Evolutionary conservation across 2,888 invertebrate species (phyloP), one percentile per base, ranked within the genome.

Genomic region (Drosophila stalkeri): DNA sequence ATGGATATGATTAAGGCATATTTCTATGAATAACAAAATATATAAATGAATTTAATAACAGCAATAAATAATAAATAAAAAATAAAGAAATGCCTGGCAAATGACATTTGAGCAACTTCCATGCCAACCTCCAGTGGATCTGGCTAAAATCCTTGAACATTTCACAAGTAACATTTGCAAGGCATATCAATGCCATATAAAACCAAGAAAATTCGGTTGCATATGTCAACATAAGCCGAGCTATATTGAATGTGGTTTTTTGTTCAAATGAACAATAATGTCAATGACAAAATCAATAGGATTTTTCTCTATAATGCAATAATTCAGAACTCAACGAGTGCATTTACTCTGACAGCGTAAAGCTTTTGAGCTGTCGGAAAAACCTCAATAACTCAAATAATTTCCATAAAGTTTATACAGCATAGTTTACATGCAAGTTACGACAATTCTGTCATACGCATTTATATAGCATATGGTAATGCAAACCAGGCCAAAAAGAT

Each of bases 261-360:
- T 46, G 35, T 8, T 4, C 7, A 14, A 0, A 1, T 1, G 7
- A 12, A 23, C 23, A 23, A 23, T 46, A 14, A 23, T 23, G 14
- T 46, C 23, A 46, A 46, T 23, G 46, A 14, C 46, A 46, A 46
- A 46, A 23, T 46, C 46, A 14, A 23, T 46, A 23, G 14, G 46
- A 23, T 46, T 14, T 27, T 27, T 27, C 27, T n/a, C 27, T 27
- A 6, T 23, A 2, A 5, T 18, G 0, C 20, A 20, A 41, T 2
- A n/a, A 41, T 8, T n/a, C 41, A 3, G 8, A 41, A 8, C n/a
- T 43, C n/a, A 2, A 18, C 2, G 33, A 33, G 33, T 20, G 20
- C 44, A 20, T n/a, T 44, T 18, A 18, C 43, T 43, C 11, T 2
- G 23, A 7, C 23, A 43, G 39, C n/a, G n/a, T 41, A 2, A 41